A percentile compares a stretch with the other conserved stretches of the same genome.
phyloP scores from a whole-genome alignment of 23 tunicate genomes.

The Halocynthia roretzi region DNA sequence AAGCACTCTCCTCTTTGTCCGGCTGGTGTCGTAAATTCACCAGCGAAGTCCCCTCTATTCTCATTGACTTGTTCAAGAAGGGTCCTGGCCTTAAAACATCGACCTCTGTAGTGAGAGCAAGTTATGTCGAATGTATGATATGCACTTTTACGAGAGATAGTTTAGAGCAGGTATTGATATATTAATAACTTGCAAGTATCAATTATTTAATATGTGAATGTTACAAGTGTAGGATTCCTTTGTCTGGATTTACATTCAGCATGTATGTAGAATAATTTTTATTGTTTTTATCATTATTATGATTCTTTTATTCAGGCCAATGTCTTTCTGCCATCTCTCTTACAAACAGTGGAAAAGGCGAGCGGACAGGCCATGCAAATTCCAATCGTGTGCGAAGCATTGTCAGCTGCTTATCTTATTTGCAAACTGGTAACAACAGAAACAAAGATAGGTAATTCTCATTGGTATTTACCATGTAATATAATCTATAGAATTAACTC shows the following conservation, averaged over 20 bases:
- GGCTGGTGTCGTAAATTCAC: slow-evolving; percentile 46
- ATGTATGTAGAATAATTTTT: too few species aligned
- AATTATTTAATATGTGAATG: neutral
- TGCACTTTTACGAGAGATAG: slow-evolving; percentile 41
- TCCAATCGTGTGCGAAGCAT: slow-evolving; percentile 56
- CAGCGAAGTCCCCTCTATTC: slow-evolving; percentile 25
- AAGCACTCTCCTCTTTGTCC: slow-evolving; percentile 23
- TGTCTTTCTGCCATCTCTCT: slow-evolving; percentile 30
- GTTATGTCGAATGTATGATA: slow-evolving; percentile 48
- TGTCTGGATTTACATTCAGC: too few species aligned
- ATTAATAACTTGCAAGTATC: neutral
- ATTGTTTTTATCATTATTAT: neutral
- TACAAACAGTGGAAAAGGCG: slow-evolving; percentile 59
- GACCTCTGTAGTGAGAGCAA: slow-evolving; percentile 46
- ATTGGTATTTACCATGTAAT: neutral
- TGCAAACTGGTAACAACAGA: slow-evolving; percentile 36
- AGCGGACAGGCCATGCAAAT: slow-evolving; percentile 39
- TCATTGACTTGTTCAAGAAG: slow-evolving; percentile 52
- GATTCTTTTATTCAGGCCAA: slow-evolving; percentile 35
- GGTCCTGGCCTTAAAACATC: slow-evolving; percentile 51
- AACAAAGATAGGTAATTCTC: slow-evolving; percentile 39
- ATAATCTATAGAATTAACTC: too few species aligned
- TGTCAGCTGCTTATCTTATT: slow-evolving; percentile 39
- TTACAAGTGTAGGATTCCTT: neutral
- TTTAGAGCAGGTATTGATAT: slow-evolving; percentile 29